Conservation (phyloP, 2,113 vertebrate genomes). For the Sphyrna mokarran region DNA sequence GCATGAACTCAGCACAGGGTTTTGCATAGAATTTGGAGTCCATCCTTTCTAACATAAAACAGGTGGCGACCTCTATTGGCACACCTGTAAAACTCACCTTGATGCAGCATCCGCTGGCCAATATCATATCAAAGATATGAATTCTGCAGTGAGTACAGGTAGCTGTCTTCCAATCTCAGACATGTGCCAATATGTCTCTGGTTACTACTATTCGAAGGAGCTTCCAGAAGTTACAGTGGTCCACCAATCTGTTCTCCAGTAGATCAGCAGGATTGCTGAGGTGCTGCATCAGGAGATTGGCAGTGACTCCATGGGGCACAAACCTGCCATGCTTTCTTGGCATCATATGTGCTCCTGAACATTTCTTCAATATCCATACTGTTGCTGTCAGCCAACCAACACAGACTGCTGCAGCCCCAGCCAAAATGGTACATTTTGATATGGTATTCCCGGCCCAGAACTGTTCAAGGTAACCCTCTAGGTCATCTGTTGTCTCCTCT, state of each 20-base stretch:
- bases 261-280: too few relatives aligned
- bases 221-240: too few relatives aligned
- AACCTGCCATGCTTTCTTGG: background rate
- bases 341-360: background rate
- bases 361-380: background rate
- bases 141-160: background rate
- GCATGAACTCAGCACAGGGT: background rate
- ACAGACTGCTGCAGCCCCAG: too few relatives aligned
- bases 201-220: background rate
- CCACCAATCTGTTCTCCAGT: too few relatives aligned
- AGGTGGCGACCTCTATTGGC: background rate
- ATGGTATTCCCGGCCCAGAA: background rate
- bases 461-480: background rate
- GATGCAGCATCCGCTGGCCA: background rate
- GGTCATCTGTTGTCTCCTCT: background rate
- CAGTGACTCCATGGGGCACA: background rate
- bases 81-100: background rate
- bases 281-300: background rate
- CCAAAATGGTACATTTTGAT: background rate
- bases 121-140: background rate
- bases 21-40: background rate
- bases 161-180: background rate
- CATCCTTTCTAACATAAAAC: background rate
- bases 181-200: background rate
- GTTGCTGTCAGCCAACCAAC: too few relatives aligned